Conservation (phyloP, 2,888 invertebrate genomes). For the Polia nebulosa region DNA sequence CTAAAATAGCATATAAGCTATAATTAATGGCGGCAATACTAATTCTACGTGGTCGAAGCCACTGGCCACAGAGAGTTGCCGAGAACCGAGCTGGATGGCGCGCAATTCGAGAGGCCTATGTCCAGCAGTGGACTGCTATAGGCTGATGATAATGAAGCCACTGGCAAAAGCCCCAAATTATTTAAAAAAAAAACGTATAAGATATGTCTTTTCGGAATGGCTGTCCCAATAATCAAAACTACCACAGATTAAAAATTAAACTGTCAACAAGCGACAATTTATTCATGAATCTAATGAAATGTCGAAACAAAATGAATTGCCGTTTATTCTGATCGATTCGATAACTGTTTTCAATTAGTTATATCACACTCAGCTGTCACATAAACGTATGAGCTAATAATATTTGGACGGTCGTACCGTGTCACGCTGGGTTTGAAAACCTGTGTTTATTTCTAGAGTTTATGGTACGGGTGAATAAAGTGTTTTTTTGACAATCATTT, state of each 20-base stretch:
- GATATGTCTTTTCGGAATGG: background rate
- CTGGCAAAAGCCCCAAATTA: background rate
- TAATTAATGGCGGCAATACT: too few relatives aligned
- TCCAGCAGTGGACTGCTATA: too few relatives aligned
- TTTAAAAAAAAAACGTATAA: background rate
- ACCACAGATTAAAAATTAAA: background rate
- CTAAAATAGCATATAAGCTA: too few relatives aligned
- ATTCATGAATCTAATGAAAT: conserved; percentile 31
- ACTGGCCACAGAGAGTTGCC: too few relatives aligned
- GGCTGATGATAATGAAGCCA: too few relatives aligned
- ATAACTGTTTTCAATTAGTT: conserved; percentile 51
- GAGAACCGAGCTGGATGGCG: too few relatives aligned
- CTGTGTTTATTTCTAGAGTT: conserved; percentile 18
- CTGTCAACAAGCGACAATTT: background rate
- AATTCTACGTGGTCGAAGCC: too few relatives aligned
- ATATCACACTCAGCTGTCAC: conserved; percentile 42
- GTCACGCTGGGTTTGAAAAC: conserved; percentile 9
- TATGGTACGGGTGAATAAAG: background rate
- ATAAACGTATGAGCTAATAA: conserved; percentile 40
- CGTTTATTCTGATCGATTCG: conserved; percentile 24
- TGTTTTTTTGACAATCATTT: conserved; percentile 10
- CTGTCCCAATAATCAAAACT: background rate
- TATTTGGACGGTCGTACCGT: conserved; percentile 15
- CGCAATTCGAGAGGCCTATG: too few relatives aligned
- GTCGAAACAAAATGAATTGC: conserved; percentile 37